Conservation (phyloP, 2,113 vertebrate genomes). For the Nicator chloris region DNA sequence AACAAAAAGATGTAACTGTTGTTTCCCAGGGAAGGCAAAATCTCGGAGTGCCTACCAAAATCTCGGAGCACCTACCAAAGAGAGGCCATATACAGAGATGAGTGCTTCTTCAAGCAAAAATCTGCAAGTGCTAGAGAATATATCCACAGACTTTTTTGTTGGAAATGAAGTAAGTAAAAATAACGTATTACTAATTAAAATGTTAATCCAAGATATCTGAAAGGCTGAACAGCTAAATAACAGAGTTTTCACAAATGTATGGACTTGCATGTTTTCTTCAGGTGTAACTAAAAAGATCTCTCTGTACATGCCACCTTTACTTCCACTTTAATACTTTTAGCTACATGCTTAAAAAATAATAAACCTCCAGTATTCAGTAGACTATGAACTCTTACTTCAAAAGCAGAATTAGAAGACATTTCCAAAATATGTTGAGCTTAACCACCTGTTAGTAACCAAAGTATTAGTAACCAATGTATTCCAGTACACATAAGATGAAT, state of each 20-base stretch:
- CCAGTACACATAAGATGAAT: not conserved
- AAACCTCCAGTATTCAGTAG: not conserved
- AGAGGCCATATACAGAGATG: constrained; percentile 62
- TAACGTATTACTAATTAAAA: not conserved
- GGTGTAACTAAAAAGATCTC: not conserved
- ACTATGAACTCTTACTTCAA: not conserved
- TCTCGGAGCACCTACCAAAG: not conserved
- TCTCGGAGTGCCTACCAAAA: not conserved
- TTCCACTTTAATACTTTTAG: not conserved
- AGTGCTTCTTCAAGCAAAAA: constrained; percentile 61
- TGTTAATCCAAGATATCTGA: not conserved
- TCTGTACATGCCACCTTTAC: not conserved
- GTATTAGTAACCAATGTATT: not conserved
- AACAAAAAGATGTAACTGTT: not conserved
- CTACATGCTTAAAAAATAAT: not conserved
- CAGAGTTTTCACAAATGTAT: not conserved
- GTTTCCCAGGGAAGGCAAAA: constrained; percentile 58
- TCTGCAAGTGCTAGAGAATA: constrained; percentile 63
- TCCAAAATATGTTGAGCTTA: not conserved
- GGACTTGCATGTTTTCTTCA: not conserved
- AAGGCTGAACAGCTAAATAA: not conserved
- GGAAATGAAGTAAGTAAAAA: constrained; percentile 85
- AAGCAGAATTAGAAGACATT: not conserved
- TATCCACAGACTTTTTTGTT: constrained; percentile 80
- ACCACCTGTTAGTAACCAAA: not conserved